Evolutionary conservation across 2,797 vertebrate genomes (phyloP).

Genomic region (Ispidina picta): DNA sequence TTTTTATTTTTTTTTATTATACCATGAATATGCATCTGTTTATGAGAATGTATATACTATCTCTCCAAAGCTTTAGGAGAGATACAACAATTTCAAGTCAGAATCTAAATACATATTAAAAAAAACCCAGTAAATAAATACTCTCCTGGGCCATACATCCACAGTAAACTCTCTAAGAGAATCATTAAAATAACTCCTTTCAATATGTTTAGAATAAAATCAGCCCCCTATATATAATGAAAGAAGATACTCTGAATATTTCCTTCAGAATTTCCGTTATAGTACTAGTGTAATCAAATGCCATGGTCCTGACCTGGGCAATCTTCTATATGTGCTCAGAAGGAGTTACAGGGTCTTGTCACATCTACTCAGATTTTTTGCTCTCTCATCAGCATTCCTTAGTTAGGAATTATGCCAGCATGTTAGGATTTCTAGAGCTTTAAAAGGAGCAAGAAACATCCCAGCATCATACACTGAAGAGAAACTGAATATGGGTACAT

Average conservation of each 20-base stretch:
- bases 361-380: not conserved
- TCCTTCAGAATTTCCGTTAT: not conserved
- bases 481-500: not conserved
- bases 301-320: not conserved
- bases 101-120: not conserved
- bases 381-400: not conserved
- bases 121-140: not conserved
- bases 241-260: not conserved
- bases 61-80: not conserved
- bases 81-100: not conserved
- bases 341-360: not conserved
- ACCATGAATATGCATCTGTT: conserved; percentile 4
- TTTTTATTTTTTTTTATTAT: not conserved
- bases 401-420: not conserved
- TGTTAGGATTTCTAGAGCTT: not conserved
- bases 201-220: not conserved
- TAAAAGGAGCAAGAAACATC: not conserved
- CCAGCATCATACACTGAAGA: not conserved
- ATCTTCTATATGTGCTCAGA: not conserved
- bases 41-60: not conserved
- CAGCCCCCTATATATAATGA: not conserved
- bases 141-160: not conserved
- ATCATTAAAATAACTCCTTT: not conserved
- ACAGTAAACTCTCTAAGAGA: not conserved
- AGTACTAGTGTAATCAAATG: not conserved